Evolutionary conservation across 2,797 vertebrate species (phyloP), one percentile per base, ranked within the genome.

Genomic region (Protonibea diacanthus): DNA sequence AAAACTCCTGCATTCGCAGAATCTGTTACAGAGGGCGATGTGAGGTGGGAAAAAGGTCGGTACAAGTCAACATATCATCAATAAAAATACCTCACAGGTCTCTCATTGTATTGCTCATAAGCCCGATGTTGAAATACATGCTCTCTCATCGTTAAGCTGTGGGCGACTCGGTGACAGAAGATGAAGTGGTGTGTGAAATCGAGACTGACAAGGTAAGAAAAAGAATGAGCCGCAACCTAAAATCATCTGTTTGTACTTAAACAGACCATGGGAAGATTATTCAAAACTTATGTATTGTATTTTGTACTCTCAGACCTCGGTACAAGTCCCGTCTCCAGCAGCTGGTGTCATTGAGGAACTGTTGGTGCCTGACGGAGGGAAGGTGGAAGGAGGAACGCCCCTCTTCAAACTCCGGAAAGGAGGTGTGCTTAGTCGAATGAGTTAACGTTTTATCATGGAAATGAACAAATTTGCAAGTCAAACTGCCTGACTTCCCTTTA

Each of bases 31-130:
- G 98, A 99, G 91, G 97, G 98, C 51, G 97, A 99, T 82, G 98
- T 99, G 84, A 98, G 97, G 96, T 99, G 98, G 97, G 97, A 99
- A 88, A 99, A 98, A 97, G 98, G 98, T 98, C 18, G 12, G 87
- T 84, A 5, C 6, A 21, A 52, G 2, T 65, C 33, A 51, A 51
- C 15, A 1, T 25, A 20, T 58, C 1, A 25, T 63, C 1, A 7
- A 0, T 33, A 21, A 4, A 67, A 64, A 64, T 51, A 45, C 29
- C 65, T 53, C 53, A 73, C 15, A 45, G 17, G 25, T 66, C 4
- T 29, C 0, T 17, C 3, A 25, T 45, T 56, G 3, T 58, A 3
- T 57, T 17, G 44, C 8, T 5, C 20, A 1, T 61, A 4, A 49
- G 3, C 8, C 25, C 51, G 7, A 52, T 23, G 21, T 23, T 59